A percentile compares a stretch with the other conserved stretches of the same genome.
phyloP scores from a whole-genome alignment of 2,797 vertebrate genomes.

The Falco novaeseelandiae region DNA sequence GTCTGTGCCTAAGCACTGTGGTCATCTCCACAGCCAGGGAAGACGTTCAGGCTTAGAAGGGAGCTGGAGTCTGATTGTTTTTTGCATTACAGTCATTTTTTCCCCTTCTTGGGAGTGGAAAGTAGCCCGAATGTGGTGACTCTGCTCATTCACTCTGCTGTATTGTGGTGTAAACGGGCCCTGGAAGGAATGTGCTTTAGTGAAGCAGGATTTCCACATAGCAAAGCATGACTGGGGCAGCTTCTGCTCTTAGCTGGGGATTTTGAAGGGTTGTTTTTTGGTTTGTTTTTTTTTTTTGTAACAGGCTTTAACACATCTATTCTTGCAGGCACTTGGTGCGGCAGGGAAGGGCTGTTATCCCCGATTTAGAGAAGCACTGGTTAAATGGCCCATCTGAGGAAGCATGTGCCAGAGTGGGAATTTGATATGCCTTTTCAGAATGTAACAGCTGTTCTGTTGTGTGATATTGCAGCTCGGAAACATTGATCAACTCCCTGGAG shows the following conservation, averaged over 20 bases:
- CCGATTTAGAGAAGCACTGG: background rate
- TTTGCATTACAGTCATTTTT: background rate
- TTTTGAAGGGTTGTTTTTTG: background rate
- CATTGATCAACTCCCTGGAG: rapidly evolving
- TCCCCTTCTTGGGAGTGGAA: background rate
- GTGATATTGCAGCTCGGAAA: background rate
- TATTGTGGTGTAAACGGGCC: background rate
- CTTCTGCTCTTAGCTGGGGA: background rate
- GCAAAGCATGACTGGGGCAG: background rate
- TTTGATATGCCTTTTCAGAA: background rate
- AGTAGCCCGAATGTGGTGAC: background rate
- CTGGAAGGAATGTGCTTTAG: background rate
- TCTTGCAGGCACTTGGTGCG: background rate
- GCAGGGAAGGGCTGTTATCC: background rate
- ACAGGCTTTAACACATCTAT: background rate
- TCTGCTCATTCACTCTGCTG: background rate
- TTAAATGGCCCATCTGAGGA: background rate
- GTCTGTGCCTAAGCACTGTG: background rate
- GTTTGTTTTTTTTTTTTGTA: background rate
- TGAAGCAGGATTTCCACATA: background rate
- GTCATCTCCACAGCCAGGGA: background rate
- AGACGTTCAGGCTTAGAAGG: background rate
- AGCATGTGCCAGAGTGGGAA: background rate
- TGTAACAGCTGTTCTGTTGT: background rate
- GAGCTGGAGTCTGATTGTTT: background rate